Evolutionary conservation across 2,797 vertebrate species (phyloP).

Genomic region (Cuniculus paca): DNA sequence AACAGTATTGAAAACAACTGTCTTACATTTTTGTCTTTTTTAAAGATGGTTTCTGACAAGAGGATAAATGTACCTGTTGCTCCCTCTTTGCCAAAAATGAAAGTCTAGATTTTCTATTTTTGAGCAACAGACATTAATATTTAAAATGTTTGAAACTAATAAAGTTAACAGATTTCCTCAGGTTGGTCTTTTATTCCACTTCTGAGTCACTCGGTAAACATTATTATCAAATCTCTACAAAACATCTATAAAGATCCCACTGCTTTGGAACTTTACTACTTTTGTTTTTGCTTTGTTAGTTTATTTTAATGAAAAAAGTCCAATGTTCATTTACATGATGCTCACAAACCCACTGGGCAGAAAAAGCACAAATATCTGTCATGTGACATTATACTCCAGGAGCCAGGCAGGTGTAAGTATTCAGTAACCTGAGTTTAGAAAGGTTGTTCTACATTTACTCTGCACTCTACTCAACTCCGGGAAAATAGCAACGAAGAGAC

Average conservation of each 20-base stretch:
- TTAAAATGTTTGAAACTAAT: slow-evolving; percentile 2
- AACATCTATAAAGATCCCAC: background rate
- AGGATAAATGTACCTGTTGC: background rate
- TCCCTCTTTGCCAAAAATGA: background rate
- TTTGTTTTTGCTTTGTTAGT: background rate
- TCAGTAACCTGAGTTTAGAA: background rate
- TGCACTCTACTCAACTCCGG: background rate
- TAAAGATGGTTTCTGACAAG: background rate
- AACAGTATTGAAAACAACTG: background rate
- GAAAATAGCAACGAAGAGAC: background rate
- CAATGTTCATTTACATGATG: background rate
- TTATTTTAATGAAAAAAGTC: background rate
- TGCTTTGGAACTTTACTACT: background rate
- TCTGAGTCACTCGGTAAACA: slow-evolving; percentile 12
- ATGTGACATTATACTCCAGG: background rate
- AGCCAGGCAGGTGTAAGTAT: background rate
- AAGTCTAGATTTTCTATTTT: background rate
- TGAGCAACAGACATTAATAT: background rate
- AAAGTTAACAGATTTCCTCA: background rate
- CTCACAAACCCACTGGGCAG: background rate
- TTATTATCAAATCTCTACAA: background rate
- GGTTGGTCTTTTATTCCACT: background rate
- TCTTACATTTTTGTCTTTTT: background rate
- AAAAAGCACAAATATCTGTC: background rate
- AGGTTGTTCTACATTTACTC: background rate